Conservation (phyloP, 2,113 vertebrate species). For the Carlito syrichta region DNA sequence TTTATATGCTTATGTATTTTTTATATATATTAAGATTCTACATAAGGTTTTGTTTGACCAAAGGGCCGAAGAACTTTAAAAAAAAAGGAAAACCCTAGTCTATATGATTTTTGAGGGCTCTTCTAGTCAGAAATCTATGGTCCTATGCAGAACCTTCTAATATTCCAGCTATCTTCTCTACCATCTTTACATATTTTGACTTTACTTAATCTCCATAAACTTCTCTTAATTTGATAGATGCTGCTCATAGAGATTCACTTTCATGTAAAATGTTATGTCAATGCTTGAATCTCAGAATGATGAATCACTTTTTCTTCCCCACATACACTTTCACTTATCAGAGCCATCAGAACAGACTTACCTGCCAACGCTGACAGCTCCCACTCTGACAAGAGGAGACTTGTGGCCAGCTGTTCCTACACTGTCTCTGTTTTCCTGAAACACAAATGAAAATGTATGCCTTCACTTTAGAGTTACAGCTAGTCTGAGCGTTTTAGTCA, state of each 20-base stretch:
- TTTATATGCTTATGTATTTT: too few species aligned
- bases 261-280: neutral
- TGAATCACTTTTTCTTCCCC: conserved; percentile 32
- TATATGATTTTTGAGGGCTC: neutral
- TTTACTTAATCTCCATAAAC: neutral
- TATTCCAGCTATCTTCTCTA: neutral
- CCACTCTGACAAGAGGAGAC: conserved; percentile 27
- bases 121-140: neutral
- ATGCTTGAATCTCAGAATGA: neutral
- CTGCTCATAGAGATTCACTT: neutral
- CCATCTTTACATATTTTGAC: neutral
- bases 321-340: neutral
- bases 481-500: neutral
- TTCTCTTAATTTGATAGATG: neutral
- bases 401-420: conserved; percentile 1
- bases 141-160: neutral
- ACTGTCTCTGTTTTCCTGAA: conserved; percentile 5
- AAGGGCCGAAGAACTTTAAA: neutral
- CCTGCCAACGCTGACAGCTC: neutral
- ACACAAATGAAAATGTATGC: neutral
- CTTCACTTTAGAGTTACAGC: neutral
- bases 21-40: neutral
- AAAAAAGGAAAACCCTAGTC: neutral
- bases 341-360: neutral
- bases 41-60: neutral